Percentiles rank a stretch among this genome's conserved stretches.
phyloP scores from a whole-genome alignment of 92 coral and sea anemone species.

The Epizoanthus illoricatus region DNA sequence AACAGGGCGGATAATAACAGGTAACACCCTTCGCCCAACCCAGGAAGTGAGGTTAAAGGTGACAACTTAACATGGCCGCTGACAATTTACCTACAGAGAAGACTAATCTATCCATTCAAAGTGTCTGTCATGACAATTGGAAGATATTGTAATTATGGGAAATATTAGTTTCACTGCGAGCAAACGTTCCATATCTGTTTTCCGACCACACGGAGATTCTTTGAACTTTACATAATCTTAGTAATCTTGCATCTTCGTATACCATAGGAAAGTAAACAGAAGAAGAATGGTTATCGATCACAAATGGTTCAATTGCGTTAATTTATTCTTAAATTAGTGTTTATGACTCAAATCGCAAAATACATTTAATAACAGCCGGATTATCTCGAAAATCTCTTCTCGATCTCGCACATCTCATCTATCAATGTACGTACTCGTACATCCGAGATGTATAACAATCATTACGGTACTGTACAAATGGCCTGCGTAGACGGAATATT shows the following conservation, averaged over 20 bases:
- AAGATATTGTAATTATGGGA: slow-evolving; percentile 20
- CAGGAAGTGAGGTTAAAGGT: slow-evolving; percentile 39
- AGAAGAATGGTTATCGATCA: too few species aligned
- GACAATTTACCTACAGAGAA: slow-evolving; percentile 24
- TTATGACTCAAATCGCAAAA: slow-evolving; percentile 17
- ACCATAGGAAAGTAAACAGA: too few species aligned
- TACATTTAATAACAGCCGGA: neutral
- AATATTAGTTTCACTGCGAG: neutral
- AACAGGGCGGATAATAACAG: slow-evolving; percentile 12
- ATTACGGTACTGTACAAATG: too few species aligned
- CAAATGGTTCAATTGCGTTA: too few species aligned
- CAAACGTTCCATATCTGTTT: neutral
- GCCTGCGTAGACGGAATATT: too few species aligned
- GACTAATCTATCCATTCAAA: slow-evolving; percentile 29
- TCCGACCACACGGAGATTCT: slow-evolving; percentile 15
- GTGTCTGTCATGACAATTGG: slow-evolving; percentile 16
- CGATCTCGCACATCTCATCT: too few species aligned
- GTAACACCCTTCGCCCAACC: slow-evolving; percentile 38
- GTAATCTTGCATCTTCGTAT: neutral
- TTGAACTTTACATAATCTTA: neutral
- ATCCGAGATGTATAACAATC: too few species aligned
- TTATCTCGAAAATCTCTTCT: neutral
- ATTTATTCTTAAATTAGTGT: neutral
- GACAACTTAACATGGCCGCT: slow-evolving; percentile 23
- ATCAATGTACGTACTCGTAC: too few species aligned